Evolutionary conservation across 2,113 vertebrate species (phyloP).

Genomic region (Sphaerodactylus townsendi): DNA sequence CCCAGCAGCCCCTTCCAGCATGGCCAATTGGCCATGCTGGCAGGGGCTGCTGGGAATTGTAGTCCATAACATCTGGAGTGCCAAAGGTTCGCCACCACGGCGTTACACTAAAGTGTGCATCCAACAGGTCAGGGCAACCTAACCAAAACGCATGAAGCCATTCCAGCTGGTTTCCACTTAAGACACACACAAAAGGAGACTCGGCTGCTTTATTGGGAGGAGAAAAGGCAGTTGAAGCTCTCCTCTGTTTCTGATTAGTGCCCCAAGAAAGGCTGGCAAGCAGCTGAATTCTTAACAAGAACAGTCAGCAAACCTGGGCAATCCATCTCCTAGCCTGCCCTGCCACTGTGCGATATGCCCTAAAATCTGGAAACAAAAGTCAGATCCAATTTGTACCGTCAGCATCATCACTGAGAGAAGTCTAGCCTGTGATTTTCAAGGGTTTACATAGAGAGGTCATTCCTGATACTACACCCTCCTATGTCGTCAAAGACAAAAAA

Average conservation of each 20-base stretch:
- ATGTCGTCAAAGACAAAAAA: constrained; percentile 56
- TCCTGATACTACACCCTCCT: constrained; percentile 54
- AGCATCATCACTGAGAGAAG: constrained; percentile 30
- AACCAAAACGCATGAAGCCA: not conserved
- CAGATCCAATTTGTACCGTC: constrained; percentile 66
- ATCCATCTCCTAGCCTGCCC: constrained; percentile 50
- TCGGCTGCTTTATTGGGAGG: not conserved
- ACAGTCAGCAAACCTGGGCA: constrained; percentile 57
- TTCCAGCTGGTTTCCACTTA: not conserved
- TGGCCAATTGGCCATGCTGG: too few species aligned
- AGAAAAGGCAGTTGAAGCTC: constrained; percentile 50
- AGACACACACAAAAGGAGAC: not conserved
- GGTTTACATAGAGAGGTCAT: not conserved
- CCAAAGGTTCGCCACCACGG: too few species aligned
- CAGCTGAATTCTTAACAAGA: constrained; percentile 55
- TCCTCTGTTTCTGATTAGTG: constrained; percentile 60
- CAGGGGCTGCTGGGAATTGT: too few species aligned
- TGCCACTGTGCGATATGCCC: constrained; percentile 55
- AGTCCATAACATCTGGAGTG: too few species aligned
- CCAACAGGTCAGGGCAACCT: constrained; percentile 12
- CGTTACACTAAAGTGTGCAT: constrained; percentile 24
- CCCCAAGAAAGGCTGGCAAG: constrained; percentile 62
- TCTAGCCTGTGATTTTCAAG: constrained; percentile 41
- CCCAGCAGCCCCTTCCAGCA: too few species aligned
- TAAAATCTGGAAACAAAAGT: constrained; percentile 57